Evolutionary conservation across 1,140 invertebrate genomes (phyloP), one percentile per base, ranked within the genome.

Genomic region (Drosophila ananassae): DNA sequence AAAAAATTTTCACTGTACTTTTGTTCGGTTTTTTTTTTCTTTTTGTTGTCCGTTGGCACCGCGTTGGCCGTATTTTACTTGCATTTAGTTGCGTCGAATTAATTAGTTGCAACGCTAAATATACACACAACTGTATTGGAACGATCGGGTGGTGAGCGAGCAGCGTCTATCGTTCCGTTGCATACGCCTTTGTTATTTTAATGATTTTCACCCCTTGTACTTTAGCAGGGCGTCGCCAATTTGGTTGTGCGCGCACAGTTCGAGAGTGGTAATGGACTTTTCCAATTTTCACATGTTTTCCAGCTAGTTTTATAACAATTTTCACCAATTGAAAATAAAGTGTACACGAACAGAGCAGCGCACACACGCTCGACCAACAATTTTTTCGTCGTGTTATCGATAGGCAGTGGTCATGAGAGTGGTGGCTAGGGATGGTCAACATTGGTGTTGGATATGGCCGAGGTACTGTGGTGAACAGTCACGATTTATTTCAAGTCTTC

Each of bases 1-100:
- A 62, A 74, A 74, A 69, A 78, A 75, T 85, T 81, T 87, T 85
- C 83, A 89, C 82, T 85, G 83, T 85, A 85, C 83, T 71, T 79
- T 83, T 85, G 67, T 68, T 74, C 17, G 46, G 39, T 61, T 59
- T 60, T 17, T 17, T 17, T 17, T 17, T 17, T 17, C 1, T 17
- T 17, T 17, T 17, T 17, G 17, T 17, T 79, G 57, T 77, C 44
- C 59, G 57, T 34, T 60, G 28, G 37, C 50, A 60, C 17, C 34
- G 55, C 69, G 75, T 74, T 64, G 78, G 57, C 51, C 68, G 54
- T 79, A 54, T 77, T 68, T 74, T 30, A 64, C 71, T 55, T 66
- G 34, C 44, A 79, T 64, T 85, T 75, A 71, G 44, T 74, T 67
- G 56, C 68, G 41, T 50, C 53, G 57, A 87, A 78, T 54, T 22